Base-by-base conservation (phyloP, 2,888 invertebrate genomes). In the Agrochola macilenta region DNA sequence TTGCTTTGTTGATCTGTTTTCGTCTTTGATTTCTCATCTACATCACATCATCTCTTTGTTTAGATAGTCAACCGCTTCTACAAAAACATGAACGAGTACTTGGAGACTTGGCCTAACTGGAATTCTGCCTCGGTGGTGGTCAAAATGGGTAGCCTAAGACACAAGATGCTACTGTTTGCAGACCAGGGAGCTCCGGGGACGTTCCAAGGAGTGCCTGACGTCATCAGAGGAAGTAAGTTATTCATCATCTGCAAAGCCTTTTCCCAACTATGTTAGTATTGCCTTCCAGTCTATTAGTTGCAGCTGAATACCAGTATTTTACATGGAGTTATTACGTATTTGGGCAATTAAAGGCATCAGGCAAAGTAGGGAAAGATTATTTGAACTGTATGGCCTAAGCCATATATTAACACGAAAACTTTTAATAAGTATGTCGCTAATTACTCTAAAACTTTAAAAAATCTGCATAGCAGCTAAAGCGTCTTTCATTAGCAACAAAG, bases 41-140 rank as follows among this genome's bases (percentile, higher is more conserved):
- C 1, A 66, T 26, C 30, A 43, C 17, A 20, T 20, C 12, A 63
- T 5, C 23, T 17, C 30, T 81, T 65, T 81, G 0, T 81, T 46
- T 26, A 96, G 96, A 91, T 91, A 11, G 85, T 92, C 11, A 91
- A 89, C 14, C 90, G 95, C 0, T 79, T 95, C 43, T 93, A 91
- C 87, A 88, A 92, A 58, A 95, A 95, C 39, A 96, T 96, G 95
- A 77, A 87, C 14, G 94, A 95, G 9, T 95, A 95, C 74, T 54
- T 96, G 74, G 93, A 93, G 65, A 79, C 84, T 7, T 93, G 95
- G 82, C 96, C 96, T 0, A 86, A 88, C 7, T 96, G 96, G 96
- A 91, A 92, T 1, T 93, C 94, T 0, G 95, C 96, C 0, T 90
- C 92, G 0, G 76, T 96, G n/a, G 84, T 91, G 69, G 81, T 93